Evolutionary conservation across 2,797 vertebrate species (phyloP), one percentile per base, ranked within the genome.

Genomic region (Tangara arthus): DNA sequence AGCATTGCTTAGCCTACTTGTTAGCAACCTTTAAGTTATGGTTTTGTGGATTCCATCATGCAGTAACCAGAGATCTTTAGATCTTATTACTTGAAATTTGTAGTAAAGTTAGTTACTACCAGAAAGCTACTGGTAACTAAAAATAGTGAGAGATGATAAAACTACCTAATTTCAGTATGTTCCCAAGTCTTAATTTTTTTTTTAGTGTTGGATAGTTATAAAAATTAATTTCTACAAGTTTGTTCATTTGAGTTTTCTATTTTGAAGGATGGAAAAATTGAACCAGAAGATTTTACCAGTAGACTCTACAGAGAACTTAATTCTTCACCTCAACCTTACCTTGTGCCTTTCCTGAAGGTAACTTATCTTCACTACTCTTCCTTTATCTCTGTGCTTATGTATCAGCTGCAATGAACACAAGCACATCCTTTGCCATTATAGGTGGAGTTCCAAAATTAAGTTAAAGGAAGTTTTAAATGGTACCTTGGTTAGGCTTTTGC

Each of bases 281-380:
- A 99, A 98, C 98, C 99, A 8, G 99, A 99, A 97, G 99, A 99
- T 94, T 99, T 99, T 94, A 99, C 99, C 95, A 99, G 99, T 97
- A 98, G 98, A 96, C 97, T 99, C 88, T 99, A 99, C 97, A 99
- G 99, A 97, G 99, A 99, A 97, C 99, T 99, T 75, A 99, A 99
- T 97, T 99, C 99, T 95, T 99, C 99, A 97, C 99, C 99, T 98
- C 99, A 99, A 98, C 99, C 99, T 92, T 99, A 99, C 97, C 99
- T 99, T 97, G 99, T 99, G 99, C 99, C 99, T 99, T 99, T 99
- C 98, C 98, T 99, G 93, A 99, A 99, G 98, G 99, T 99, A 98
- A 97, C 64, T 70, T 30, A 7, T 22, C 26, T 71, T 77, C 14
- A 4, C 18, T 27, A 7, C n/a, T 52, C 30, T 30, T 44, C 69